Evolutionary conservation across 1,140 invertebrate genomes (phyloP).

Genomic region (Drosophila murphyi): DNA sequence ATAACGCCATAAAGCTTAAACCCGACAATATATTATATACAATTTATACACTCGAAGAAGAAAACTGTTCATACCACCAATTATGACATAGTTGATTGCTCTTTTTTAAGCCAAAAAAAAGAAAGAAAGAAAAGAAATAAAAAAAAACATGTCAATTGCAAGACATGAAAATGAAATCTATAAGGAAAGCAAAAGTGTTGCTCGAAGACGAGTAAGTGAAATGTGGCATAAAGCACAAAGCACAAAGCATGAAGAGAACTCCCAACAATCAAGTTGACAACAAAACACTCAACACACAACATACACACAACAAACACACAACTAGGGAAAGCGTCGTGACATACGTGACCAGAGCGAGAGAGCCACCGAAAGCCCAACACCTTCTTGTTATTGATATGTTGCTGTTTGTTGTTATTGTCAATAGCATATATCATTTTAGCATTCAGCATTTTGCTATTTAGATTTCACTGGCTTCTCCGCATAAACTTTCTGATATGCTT

Average conservation of each 20-base stretch:
- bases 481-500: too few relatives aligned
- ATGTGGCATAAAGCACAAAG: neutral
- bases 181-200: neutral
- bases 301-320: neutral
- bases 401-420: too few relatives aligned
- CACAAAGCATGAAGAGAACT: too few relatives aligned
- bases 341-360: neutral
- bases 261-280: neutral
- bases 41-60: too few relatives aligned
- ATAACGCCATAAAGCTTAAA: too few relatives aligned
- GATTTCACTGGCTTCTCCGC: too few relatives aligned
- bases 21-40: too few relatives aligned
- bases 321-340: neutral
- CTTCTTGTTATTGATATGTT: too few relatives aligned
- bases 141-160: constrained; percentile 8
- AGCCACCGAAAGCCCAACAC: too few relatives aligned
- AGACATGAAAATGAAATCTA: constrained; percentile 5
- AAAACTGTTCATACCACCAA: neutral
- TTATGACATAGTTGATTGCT: neutral
- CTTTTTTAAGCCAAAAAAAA: neutral
- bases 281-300: neutral
- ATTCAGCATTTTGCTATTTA: too few relatives aligned
- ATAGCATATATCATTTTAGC: too few relatives aligned
- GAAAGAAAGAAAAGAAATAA: too few relatives aligned
- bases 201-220: neutral